Evolutionary conservation across 1,140 invertebrate species (phyloP).

Genomic region (Diabrotica undecimpunctata): DNA sequence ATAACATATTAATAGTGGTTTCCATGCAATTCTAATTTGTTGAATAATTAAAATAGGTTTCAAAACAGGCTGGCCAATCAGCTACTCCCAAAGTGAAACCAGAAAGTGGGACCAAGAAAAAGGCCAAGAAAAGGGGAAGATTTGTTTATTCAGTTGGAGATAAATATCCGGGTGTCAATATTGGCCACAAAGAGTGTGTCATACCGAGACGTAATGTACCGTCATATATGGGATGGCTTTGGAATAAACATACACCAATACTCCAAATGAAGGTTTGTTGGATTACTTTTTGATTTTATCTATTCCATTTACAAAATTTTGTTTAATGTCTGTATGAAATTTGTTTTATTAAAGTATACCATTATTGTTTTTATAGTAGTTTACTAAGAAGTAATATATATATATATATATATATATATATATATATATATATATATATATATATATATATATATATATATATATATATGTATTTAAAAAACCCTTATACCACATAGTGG

Average conservation of each 20-base stretch:
- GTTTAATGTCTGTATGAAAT: background rate
- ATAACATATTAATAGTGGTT: too few species aligned
- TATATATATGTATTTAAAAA: too few species aligned
- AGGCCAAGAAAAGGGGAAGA: constrained; percentile 30
- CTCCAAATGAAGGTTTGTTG: constrained; percentile 9
- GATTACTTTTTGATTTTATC: background rate
- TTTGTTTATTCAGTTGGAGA: constrained; percentile 41
- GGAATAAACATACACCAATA: constrained; percentile 46
- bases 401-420: too few species aligned
- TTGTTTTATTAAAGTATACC: too few species aligned
- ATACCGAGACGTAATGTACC: constrained; percentile 49
- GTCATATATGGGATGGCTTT: constrained; percentile 56
- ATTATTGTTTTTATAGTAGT: too few species aligned
- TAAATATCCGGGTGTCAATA: constrained; percentile 47
- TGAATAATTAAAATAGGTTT: too few species aligned
- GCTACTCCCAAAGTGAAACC: background rate
- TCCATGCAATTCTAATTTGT: too few species aligned
- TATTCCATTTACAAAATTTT: background rate
- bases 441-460: too few species aligned
- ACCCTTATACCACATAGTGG: too few species aligned
- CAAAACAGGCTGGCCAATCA: too few species aligned
- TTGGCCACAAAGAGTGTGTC: constrained; percentile 53
- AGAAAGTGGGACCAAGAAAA: constrained; percentile 15
- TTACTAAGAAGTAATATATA: too few species aligned
- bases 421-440: too few species aligned